These are phyloP conservation scores for Valencia hispanica DNA, from an alignment of 2,797 vertebrate species.

Conservation along the genomic window DNA sequence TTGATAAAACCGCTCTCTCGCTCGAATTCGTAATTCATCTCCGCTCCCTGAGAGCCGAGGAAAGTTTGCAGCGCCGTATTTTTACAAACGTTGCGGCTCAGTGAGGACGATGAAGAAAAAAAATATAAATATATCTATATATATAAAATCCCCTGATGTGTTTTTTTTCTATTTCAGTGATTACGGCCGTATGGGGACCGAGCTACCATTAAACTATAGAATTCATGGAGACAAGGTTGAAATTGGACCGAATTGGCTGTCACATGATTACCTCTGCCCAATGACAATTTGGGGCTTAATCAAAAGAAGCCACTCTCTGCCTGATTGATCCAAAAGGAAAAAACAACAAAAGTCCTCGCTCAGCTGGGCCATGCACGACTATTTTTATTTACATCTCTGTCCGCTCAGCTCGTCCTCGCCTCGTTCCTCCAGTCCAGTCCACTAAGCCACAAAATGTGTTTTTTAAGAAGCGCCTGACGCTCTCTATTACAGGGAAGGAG, in stretches of 20 bases:
- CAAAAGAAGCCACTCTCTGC: slow-evolving; percentile 99
- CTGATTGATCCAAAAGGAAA: slow-evolving; percentile 99
- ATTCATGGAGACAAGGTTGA: slow-evolving; percentile 99
- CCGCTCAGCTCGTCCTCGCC: slow-evolving; percentile 80
- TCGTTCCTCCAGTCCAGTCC: slow-evolving; percentile 70
- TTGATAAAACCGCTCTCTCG: slow-evolving; percentile 99
- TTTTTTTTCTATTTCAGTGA: slow-evolving; percentile 94
- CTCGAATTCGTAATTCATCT: slow-evolving; percentile 99
- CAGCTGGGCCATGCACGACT: slow-evolving; percentile 88
- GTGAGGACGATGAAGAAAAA: slow-evolving; percentile 74
- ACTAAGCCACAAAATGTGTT: slow-evolving; percentile 77
- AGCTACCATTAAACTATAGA: slow-evolving; percentile 99
- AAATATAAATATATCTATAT: slow-evolving; percentile 47
- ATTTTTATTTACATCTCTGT: slow-evolving; percentile 96
- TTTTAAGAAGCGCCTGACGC: slow-evolving; percentile 79
- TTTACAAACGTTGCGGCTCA: slow-evolving; percentile 91
- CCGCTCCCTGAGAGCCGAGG: slow-evolving; percentile 87
- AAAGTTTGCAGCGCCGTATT: slow-evolving; percentile 94
- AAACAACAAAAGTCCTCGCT: slow-evolving; percentile 80
- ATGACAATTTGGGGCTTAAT: slow-evolving; percentile 99
- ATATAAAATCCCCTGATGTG: slow-evolving; percentile 84
- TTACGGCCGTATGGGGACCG: slow-evolving; percentile 99
- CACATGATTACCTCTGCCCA: slow-evolving; percentile 99
- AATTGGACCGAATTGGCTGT: slow-evolving; percentile 99
- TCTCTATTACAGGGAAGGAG: slow-evolving; percentile 77